Conservation (phyloP, 2,113 vertebrate species). For the Salvelinus alpinus region DNA sequence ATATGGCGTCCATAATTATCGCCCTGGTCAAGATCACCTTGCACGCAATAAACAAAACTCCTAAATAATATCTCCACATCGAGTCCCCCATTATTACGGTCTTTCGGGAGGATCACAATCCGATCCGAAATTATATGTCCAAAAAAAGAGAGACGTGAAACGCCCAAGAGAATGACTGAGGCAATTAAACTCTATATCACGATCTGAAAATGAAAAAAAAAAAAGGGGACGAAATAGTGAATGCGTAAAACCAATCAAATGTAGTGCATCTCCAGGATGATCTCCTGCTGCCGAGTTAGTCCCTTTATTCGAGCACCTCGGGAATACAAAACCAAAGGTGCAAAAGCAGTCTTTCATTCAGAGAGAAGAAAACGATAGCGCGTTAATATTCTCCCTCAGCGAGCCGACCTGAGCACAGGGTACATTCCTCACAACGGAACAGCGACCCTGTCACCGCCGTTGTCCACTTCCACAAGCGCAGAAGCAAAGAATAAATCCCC, state of each 20-base stretch:
- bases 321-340: constrained; percentile 41
- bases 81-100: constrained; percentile 81
- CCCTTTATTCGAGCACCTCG: constrained; percentile 26
- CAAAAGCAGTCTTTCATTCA: constrained; percentile 61
- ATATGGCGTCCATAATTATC: constrained; percentile 94
- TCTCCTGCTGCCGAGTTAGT: constrained; percentile 41
- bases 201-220: constrained; percentile 11
- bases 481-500: constrained; percentile 65
- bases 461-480: constrained; percentile 40
- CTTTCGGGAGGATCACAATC: constrained; percentile 62
- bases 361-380: constrained; percentile 19
- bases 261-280: constrained; percentile 40
- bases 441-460: constrained; percentile 35
- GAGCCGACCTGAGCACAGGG: constrained; percentile 38
- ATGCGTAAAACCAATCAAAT: constrained; percentile 9
- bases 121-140: constrained; percentile 36
- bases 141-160: constrained; percentile 3
- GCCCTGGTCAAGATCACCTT: constrained; percentile 88
- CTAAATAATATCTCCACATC: constrained; percentile 93
- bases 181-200: constrained; percentile 41
- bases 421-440: constrained; percentile 65
- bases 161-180: constrained; percentile 9
- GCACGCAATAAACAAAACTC: constrained; percentile 89
- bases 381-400: constrained; percentile 52
- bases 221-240: constrained; percentile 7